Evolutionary conservation across 2,888 invertebrate genomes (phyloP).

Genomic region (Eupithecia vulgata): DNA sequence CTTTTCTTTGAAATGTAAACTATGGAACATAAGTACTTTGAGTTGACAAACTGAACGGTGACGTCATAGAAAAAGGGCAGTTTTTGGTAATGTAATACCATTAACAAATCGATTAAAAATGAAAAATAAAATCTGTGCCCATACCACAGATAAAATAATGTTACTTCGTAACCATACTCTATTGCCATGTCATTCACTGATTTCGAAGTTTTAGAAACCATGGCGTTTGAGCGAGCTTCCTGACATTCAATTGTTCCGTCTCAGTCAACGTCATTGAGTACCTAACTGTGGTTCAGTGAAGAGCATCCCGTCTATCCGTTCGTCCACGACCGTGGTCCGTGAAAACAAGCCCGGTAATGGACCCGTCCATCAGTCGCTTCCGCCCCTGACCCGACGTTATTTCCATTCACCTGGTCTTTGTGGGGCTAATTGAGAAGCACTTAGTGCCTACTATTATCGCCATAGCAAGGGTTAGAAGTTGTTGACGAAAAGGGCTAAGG

Average conservation of each 20-base stretch:
- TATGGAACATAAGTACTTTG: no score
- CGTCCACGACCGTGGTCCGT: not conserved
- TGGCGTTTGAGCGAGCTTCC: not conserved
- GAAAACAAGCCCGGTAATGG: constrained; percentile 19
- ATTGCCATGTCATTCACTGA: not conserved
- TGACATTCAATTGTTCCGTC: not conserved
- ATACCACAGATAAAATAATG: no score
- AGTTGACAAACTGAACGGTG: no score
- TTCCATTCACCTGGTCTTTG: constrained; percentile 12
- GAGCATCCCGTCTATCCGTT: not conserved
- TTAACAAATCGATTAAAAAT: no score
- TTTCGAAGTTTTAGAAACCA: not conserved
- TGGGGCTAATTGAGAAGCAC: constrained; percentile 3
- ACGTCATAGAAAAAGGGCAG: no score
- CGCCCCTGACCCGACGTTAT: constrained; percentile 1
- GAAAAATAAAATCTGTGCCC: no score
- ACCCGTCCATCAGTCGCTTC: constrained; percentile 27
- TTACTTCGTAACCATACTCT: no score
- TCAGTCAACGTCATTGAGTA: no score
- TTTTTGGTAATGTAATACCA: no score
- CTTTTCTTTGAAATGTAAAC: no score
- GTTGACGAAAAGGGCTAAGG: not conserved
- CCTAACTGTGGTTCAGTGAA: not conserved
- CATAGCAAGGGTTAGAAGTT: not conserved
- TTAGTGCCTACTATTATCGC: not conserved